Conservation (phyloP, 2,113 vertebrate genomes). For the Chauna torquata region DNA sequence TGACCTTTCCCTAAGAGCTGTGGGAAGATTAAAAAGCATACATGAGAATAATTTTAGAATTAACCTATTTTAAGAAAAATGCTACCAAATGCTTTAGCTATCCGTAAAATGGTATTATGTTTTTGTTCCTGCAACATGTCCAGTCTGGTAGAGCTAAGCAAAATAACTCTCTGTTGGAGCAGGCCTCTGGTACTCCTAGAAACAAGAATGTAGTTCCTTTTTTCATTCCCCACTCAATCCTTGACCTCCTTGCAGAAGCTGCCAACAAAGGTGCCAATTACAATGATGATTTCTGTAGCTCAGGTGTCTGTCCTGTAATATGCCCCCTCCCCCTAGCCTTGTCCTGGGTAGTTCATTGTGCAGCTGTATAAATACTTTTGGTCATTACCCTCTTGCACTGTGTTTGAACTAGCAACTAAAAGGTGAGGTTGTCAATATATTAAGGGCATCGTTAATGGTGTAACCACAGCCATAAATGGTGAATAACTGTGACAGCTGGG, state of each 20-base stretch:
- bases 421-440: neutral
- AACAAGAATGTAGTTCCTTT: neutral
- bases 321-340: neutral
- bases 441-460: neutral
- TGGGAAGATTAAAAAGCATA: slow-evolving; percentile 12
- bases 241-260: neutral
- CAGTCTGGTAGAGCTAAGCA: neutral
- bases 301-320: neutral
- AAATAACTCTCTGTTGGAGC: neutral
- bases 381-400: neutral
- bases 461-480: neutral
- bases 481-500: neutral
- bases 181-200: neutral
- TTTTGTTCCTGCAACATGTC: neutral
- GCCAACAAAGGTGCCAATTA: neutral
- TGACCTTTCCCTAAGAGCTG: slow-evolving; percentile 46
- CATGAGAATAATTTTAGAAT: slow-evolving; percentile 39
- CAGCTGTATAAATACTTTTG: neutral
- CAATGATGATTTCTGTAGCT: neutral
- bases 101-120: neutral
- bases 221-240: neutral
- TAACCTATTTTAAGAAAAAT: neutral
- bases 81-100: neutral
- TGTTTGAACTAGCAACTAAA: neutral
- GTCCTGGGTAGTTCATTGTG: neutral